Evolutionary conservation across 92 coral and sea anemone genomes (phyloP).

Genomic region (Meandrina meandrites): DNA sequence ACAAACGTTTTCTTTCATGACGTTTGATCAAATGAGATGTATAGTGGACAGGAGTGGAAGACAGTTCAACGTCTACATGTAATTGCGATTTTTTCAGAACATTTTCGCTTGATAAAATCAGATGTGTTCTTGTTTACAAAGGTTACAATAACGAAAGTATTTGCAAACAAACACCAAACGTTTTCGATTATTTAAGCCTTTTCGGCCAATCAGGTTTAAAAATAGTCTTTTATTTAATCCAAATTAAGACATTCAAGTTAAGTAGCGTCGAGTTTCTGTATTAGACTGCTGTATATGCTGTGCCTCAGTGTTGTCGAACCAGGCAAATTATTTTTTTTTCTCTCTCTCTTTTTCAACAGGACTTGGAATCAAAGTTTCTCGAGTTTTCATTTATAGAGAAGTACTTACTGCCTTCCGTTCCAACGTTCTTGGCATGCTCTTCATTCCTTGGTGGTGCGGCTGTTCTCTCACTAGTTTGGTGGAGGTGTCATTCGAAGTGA

Average conservation of each 20-base stretch:
- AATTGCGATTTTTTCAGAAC: no score
- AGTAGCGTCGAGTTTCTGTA: no score
- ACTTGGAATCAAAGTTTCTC: constrained; percentile 47
- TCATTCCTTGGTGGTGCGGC: constrained; percentile 18
- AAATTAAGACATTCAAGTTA: no score
- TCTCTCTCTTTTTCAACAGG: constrained; percentile 21
- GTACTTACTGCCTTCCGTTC: constrained; percentile 74
- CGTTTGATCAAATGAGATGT: no score
- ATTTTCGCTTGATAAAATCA: no score
- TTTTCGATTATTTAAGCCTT: no score
- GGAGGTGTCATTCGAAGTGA: constrained; percentile 17
- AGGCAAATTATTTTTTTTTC: not conserved
- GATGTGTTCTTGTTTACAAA: no score
- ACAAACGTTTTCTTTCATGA: not conserved
- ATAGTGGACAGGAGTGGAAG: not conserved
- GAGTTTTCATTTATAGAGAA: constrained; percentile 66
- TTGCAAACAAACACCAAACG: no score
- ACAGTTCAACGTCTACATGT: no score
- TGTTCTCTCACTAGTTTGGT: constrained; percentile 8
- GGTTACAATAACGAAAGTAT: no score
- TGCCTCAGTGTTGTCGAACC: not conserved
- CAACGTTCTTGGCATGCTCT: constrained; percentile 54
- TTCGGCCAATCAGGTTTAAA: no score
- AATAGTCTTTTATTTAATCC: no score
- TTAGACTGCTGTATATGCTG: not conserved